These are phyloP conservation scores for Mus caroli DNA, from an alignment of 2,797 vertebrate genomes.

Conservation along the genomic window DNA sequence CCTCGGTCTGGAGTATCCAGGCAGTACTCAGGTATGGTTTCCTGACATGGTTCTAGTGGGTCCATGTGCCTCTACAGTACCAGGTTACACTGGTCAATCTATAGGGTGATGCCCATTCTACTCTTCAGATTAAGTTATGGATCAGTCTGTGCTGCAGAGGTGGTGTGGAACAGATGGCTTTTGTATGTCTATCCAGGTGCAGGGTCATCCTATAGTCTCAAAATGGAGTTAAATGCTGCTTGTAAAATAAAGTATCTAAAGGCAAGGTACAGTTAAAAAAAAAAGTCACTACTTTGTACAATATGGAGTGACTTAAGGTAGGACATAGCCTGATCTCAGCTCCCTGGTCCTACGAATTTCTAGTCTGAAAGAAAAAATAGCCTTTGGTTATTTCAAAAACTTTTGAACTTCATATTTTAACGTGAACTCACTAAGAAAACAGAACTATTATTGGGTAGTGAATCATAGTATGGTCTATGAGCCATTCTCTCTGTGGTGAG, in stretches of 20 bases:
- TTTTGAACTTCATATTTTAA: constrained; percentile 54
- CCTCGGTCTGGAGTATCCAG: no score
- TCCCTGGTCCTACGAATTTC: neutral
- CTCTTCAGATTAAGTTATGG: neutral
- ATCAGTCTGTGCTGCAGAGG: neutral
- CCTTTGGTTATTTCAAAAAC: constrained; percentile 64
- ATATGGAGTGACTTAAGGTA: neutral
- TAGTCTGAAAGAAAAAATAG: constrained; percentile 45
- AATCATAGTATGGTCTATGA: constrained; percentile 45
- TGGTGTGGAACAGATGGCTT: neutral
- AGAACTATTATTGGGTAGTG: constrained; percentile 32
- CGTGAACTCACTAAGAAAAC: neutral
- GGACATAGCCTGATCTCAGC: neutral
- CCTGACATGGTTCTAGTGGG: neutral
- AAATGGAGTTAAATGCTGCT: neutral
- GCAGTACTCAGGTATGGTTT: neutral
- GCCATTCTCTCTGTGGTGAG: neutral
- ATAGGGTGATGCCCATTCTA: neutral
- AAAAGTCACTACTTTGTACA: neutral
- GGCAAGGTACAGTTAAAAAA: neutral
- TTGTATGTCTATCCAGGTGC: neutral
- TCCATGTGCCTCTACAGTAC: neutral
- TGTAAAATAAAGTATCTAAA: neutral
- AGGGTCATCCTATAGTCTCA: neutral
- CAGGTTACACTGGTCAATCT: neutral